These are phyloP conservation scores for Bothrops alternatus DNA, from an alignment of 2,797 vertebrate species.

Conservation along the genomic window DNA sequence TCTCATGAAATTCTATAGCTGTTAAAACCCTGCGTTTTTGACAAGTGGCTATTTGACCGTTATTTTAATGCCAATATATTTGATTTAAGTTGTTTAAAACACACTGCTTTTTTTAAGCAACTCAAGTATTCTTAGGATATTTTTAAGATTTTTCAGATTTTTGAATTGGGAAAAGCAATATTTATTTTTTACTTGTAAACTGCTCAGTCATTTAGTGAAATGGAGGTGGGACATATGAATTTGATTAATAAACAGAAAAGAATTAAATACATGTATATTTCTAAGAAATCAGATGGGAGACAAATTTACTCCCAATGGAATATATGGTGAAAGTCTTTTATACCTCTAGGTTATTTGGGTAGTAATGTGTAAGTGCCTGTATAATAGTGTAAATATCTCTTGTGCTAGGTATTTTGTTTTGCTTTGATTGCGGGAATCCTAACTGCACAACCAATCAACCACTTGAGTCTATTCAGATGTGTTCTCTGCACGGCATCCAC, in stretches of 20 bases:
- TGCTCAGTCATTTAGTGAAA: too few species aligned
- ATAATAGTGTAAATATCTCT: neutral
- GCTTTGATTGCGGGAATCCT: conserved; percentile 1
- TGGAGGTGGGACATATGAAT: too few species aligned
- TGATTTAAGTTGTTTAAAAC: neutral
- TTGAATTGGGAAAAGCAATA: neutral
- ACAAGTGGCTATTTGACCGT: neutral
- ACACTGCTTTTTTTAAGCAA: neutral
- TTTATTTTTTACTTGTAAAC: neutral
- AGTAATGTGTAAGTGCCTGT: neutral
- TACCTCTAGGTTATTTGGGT: neutral
- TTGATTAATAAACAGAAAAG: too few species aligned
- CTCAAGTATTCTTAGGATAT: neutral
- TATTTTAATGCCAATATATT: neutral
- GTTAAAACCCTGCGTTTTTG: neutral
- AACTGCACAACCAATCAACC: neutral
- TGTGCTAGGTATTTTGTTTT: neutral
- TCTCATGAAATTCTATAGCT: neutral
- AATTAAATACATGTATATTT: neutral
- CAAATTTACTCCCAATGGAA: too few species aligned
- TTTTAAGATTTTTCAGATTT: neutral
- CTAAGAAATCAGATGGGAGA: neutral
- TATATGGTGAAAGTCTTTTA: too few species aligned
- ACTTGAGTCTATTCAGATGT: too few species aligned
- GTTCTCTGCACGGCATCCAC: too few species aligned